phyloP scores from a whole-genome alignment of 1,140 invertebrate species.

The Drosophila baimaii region DNA sequence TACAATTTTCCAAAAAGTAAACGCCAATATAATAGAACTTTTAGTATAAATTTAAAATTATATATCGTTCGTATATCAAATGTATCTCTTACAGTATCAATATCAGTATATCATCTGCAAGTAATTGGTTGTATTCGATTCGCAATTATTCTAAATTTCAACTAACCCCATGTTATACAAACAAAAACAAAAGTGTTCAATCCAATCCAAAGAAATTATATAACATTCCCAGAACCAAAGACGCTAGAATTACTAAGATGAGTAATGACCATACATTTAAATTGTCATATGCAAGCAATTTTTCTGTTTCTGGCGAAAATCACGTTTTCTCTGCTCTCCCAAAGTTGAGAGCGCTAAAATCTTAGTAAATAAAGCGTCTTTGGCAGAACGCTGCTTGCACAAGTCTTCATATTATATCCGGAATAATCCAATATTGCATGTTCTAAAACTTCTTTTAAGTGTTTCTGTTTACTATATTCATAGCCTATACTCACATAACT shows the following conservation, averaged over 20 bases:
- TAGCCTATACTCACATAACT: conserved; percentile 12
- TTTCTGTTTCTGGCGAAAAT: no score
- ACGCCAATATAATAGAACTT: conserved; percentile 68
- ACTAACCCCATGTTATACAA: conserved; percentile 20
- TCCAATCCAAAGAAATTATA: conserved; percentile 64
- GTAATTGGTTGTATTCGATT: conserved; percentile 71
- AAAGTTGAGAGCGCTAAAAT: no score
- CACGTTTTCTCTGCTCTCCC: no score
- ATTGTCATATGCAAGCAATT: no score
- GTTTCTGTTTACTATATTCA: conserved; percentile 13
- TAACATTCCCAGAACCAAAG: conserved; percentile 74
- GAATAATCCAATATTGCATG: conserved; percentile 34
- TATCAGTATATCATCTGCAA: conserved; percentile 64
- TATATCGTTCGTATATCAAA: conserved; percentile 51
- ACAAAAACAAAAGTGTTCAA: conserved; percentile 25
- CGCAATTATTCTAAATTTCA: conserved; percentile 59
- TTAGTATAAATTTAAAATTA: conserved; percentile 51
- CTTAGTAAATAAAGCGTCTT: no score
- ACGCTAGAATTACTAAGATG: no score
- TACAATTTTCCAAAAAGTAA: conserved; percentile 58
- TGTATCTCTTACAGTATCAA: conserved; percentile 70
- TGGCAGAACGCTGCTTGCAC: conserved; percentile 69
- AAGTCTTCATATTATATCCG: conserved; percentile 14
- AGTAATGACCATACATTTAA: no score
- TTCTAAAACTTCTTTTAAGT: not conserved